phyloP scores from a whole-genome alignment of 2,888 invertebrate genomes.

The Phortica okadai region DNA sequence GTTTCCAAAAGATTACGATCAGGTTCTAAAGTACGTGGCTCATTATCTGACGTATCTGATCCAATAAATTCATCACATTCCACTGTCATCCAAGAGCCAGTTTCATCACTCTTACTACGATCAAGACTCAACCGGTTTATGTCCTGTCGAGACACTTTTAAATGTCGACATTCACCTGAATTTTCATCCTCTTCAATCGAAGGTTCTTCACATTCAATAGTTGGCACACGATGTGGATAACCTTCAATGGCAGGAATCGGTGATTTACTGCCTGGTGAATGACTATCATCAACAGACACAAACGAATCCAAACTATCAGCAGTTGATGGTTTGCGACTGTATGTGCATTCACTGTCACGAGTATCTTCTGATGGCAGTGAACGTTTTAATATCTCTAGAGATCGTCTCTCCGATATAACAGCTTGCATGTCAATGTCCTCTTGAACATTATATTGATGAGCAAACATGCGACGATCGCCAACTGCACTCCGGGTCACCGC shows the following conservation, averaged over 20 bases:
- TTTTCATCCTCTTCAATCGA: constrained; percentile 75
- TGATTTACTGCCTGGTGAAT: constrained; percentile 78
- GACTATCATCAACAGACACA: constrained; percentile 81
- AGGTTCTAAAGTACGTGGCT: constrained; percentile 72
- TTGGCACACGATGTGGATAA: constrained; percentile 75
- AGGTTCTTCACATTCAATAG: constrained; percentile 76
- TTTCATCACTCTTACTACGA: constrained; percentile 82
- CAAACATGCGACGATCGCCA: constrained; percentile 73
- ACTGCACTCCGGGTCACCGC: constrained; percentile 65
- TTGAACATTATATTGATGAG: constrained; percentile 72
- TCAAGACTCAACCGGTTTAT: constrained; percentile 74
- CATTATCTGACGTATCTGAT: constrained; percentile 80
- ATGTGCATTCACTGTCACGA: constrained; percentile 69
- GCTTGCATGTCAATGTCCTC: constrained; percentile 80
- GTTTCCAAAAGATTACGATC: constrained; percentile 77
- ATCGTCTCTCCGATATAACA: constrained; percentile 80
- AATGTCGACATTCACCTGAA: constrained; percentile 70
- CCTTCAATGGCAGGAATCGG: constrained; percentile 63
- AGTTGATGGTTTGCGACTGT: constrained; percentile 77
- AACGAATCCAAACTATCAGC: constrained; percentile 77
- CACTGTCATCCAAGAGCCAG: constrained; percentile 82
- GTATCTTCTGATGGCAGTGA: constrained; percentile 77
- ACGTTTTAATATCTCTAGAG: constrained; percentile 80
- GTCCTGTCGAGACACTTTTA: constrained; percentile 71
- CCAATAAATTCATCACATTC: constrained; percentile 83